These are phyloP conservation scores for Channa striata DNA, from an alignment of 2,797 vertebrate genomes.

Conservation along the genomic window DNA sequence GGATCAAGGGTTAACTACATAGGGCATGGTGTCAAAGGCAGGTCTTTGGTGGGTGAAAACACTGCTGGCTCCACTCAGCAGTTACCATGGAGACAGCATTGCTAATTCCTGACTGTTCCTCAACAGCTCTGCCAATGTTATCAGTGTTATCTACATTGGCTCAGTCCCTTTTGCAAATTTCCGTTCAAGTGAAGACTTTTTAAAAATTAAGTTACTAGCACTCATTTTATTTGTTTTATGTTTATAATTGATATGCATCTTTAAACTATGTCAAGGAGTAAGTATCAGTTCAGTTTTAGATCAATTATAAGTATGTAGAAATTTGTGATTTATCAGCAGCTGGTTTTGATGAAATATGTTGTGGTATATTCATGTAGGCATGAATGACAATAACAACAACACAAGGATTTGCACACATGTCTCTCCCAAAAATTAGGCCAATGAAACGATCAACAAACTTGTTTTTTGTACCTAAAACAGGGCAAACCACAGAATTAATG, in stretches of 20 bases:
- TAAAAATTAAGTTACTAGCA: constrained; percentile 12
- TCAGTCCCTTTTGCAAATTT: constrained; percentile 40
- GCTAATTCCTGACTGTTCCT: constrained; percentile 59
- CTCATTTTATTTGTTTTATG: constrained; percentile 12
- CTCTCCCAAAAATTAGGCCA: too few species aligned
- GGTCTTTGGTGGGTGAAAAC: constrained; percentile 70
- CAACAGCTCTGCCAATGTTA: constrained; percentile 45
- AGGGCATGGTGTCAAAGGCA: constrained; percentile 74
- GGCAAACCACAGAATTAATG: too few species aligned
- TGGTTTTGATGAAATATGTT: too few species aligned
- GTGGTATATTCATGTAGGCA: too few species aligned
- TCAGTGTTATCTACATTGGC: constrained; percentile 45
- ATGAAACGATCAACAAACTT: too few species aligned
- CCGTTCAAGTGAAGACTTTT: constrained; percentile 32
- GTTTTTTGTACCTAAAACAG: too few species aligned
- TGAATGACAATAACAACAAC: too few species aligned
- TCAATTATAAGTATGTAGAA: too few species aligned
- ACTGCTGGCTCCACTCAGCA: constrained; percentile 58
- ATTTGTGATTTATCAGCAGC: too few species aligned
- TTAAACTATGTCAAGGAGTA: not conserved
- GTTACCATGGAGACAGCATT: constrained; percentile 78
- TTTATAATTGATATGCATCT: constrained; percentile 4
- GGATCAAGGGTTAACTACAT: constrained; percentile 79
- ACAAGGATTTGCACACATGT: too few species aligned
- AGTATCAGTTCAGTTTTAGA: not conserved